These are phyloP conservation scores for Argyresthia albistria DNA, from an alignment of 2,888 invertebrate species.

Conservation along the genomic window DNA sequence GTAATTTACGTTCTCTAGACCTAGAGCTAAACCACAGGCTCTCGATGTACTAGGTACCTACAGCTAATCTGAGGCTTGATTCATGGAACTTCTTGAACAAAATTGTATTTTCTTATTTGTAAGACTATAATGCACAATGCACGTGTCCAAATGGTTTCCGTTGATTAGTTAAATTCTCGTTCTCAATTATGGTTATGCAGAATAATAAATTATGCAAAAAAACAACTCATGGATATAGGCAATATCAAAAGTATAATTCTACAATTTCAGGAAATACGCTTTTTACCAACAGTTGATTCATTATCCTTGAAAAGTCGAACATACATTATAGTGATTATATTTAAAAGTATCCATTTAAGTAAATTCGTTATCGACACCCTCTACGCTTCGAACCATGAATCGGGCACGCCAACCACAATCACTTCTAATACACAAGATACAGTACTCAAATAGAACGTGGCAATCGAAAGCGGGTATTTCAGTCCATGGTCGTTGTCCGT, in stretches of 20 bases:
- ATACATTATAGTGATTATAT: background rate
- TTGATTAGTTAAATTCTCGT: too few relatives aligned
- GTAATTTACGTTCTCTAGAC: constrained; percentile 17
- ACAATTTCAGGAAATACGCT: too few relatives aligned
- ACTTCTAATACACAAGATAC: constrained; percentile 3
- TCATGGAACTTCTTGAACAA: too few relatives aligned
- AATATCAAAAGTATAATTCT: too few relatives aligned
- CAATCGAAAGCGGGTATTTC: constrained; percentile 55
- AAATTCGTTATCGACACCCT: background rate
- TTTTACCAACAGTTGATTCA: too few relatives aligned
- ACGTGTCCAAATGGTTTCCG: too few relatives aligned
- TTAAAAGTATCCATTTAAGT: background rate
- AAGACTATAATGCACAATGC: too few relatives aligned
- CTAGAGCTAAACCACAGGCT: constrained; percentile 16
- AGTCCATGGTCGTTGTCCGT: constrained; percentile 56
- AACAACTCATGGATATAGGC: too few relatives aligned
- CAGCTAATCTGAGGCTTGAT: too few relatives aligned
- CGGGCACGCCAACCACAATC: constrained; percentile 1
- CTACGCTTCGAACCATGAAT: background rate
- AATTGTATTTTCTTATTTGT: too few relatives aligned
- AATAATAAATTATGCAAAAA: too few relatives aligned
- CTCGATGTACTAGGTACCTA: constrained; percentile 11
- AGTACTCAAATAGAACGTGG: constrained; percentile 7
- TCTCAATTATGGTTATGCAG: too few relatives aligned
- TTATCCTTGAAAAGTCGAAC: background rate